phyloP scores from a whole-genome alignment of 2,113 vertebrate species.

The Xiphophorus couchianus region DNA sequence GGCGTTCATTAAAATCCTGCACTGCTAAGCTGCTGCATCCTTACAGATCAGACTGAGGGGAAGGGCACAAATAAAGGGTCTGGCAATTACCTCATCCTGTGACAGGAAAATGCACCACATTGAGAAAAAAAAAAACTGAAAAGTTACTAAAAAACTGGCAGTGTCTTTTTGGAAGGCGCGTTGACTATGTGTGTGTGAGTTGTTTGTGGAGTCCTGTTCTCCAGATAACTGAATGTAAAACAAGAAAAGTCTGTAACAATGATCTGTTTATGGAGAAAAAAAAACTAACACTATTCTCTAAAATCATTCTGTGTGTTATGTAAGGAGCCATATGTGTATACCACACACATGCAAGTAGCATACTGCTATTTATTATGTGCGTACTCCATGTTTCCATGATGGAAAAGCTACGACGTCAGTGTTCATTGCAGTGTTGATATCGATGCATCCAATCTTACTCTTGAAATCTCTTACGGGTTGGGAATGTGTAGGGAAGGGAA shows the following conservation, averaged over 20 bases:
- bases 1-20: constrained; percentile 98
- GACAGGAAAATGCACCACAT: constrained; percentile 52
- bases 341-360: constrained; percentile 60
- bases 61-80: constrained; percentile 32
- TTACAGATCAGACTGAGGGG: constrained; percentile 38
- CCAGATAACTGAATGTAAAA: constrained; percentile 77
- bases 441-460: constrained; percentile 51
- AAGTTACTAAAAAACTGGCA: constrained; percentile 9
- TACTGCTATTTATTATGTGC: constrained; percentile 67
- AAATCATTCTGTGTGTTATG: constrained; percentile 68
- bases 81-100: constrained; percentile 73
- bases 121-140: constrained; percentile 31
- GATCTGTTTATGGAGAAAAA: constrained; percentile 49
- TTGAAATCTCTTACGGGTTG: constrained; percentile 41
- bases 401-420: constrained; percentile 64
- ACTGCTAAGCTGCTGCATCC: constrained; percentile 82
- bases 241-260: constrained; percentile 77
- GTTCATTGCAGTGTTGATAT: constrained; percentile 71
- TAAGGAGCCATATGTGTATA: constrained; percentile 72
- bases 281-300: constrained; percentile 53
- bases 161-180: constrained; percentile 41
- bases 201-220: constrained; percentile 57
- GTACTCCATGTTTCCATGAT: constrained; percentile 60
- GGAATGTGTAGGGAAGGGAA: constrained; percentile 50
- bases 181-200: constrained; percentile 51